Percentiles rank a stretch among this genome's conserved stretches.
Conservation (phyloP, 2,113 vertebrate genomes). For the Nesospiza acunhae region DNA sequence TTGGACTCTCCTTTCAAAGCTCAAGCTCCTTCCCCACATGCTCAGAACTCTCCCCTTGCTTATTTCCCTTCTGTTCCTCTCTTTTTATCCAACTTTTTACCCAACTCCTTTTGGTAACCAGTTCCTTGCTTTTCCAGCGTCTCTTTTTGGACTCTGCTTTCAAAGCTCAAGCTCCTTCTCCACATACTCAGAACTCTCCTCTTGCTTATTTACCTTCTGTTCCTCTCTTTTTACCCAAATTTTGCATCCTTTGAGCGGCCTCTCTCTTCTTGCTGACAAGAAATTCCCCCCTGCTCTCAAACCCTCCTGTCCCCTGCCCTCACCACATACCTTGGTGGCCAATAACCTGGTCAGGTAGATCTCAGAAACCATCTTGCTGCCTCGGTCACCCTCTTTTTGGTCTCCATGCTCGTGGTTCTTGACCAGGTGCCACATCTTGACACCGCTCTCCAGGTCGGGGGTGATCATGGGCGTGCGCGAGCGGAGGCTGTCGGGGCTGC, state of each 20-base stretch:
- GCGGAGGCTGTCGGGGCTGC: slow-evolving; percentile 95
- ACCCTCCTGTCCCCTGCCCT: background rate
- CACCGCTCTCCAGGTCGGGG: slow-evolving; percentile 93
- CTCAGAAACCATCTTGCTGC: slow-evolving; percentile 99
- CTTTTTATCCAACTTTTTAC: background rate
- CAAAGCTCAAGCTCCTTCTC: background rate
- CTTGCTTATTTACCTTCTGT: background rate
- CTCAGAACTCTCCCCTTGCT: background rate
- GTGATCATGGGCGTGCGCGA: slow-evolving; percentile 98
- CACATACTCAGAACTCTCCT: background rate
- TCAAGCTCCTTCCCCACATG: background rate
- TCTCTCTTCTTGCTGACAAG: background rate
- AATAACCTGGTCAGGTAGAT: slow-evolving; percentile 97
- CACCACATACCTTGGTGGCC: slow-evolving; percentile 89
- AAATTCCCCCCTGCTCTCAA: background rate
- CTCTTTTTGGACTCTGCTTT: background rate
- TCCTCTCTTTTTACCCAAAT: background rate
- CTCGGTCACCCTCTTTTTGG: slow-evolving; percentile 96
- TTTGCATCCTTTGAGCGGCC: background rate
- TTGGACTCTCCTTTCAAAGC: background rate
- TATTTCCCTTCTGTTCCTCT: background rate
- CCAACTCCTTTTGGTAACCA: too few species aligned
- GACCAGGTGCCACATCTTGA: slow-evolving; percentile 97
- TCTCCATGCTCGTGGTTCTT: slow-evolving; percentile 98
- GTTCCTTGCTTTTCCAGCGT: accelerated